phyloP scores from a whole-genome alignment of 2,113 vertebrate species.

The Aepyceros melampus region DNA sequence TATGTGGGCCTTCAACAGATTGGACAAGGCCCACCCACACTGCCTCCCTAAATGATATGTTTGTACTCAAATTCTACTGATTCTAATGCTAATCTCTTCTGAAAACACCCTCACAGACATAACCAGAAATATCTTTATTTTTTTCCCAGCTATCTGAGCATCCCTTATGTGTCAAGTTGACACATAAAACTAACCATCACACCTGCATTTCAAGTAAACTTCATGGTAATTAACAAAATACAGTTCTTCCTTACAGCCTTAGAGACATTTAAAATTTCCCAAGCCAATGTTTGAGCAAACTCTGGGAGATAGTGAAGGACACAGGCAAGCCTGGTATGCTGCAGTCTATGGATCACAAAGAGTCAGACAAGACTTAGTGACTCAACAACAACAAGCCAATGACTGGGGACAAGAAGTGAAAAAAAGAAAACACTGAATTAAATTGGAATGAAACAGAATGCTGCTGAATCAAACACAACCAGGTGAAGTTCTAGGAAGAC shows the following conservation, averaged over 20 bases:
- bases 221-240: neutral
- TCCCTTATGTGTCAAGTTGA: neutral
- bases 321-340: neutral
- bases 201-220: neutral
- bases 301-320: neutral
- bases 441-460: neutral
- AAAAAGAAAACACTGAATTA: neutral
- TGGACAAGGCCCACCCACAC: neutral
- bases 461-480: neutral
- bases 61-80: neutral
- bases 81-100: neutral
- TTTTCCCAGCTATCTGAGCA: neutral
- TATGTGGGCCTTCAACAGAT: neutral
- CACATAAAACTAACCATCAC: neutral
- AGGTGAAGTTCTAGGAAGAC: neutral
- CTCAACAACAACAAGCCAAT: neutral
- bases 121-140: neutral
- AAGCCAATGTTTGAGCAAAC: neutral
- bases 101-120: neutral
- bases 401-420: neutral
- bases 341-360: neutral
- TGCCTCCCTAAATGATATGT: neutral
- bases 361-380: neutral
- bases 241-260: neutral
- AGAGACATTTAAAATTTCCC: neutral